Evolutionary conservation across 2,113 vertebrate species (phyloP), one percentile per base, ranked within the genome.

Genomic region (Etheostoma spectabile): DNA sequence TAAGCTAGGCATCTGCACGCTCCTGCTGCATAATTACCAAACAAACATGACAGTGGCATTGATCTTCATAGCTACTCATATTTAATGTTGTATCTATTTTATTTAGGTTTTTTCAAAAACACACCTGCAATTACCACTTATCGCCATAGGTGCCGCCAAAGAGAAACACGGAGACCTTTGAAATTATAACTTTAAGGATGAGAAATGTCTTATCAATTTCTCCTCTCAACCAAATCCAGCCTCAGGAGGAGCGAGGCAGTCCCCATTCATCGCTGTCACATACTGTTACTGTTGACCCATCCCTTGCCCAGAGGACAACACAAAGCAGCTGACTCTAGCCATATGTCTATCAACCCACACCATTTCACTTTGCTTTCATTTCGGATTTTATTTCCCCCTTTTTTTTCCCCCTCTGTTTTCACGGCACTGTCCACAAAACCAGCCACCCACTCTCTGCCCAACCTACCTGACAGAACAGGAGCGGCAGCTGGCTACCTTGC

Each of bases 301-400:
- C 62, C 63, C 63, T 27, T 24, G 56, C 53, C 72, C 73, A 59
- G 33, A 82, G 53, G 80, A 77, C 59, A 46, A 38, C 64, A 21
- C 63, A 35, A 48, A 84, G 51, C 77, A 65, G 82, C 69, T 53
- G 77, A 86, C 69, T 83, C 45, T 53, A 61, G 35, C 63, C 84
- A 84, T 68, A 69, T 89, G 86, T 82, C 82, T 7, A 46, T 80
- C 82, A 82, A 49, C 65, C 73, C 82, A 77, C 63, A 80, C 78
- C 61, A 57, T 63, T 33, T 84, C 30, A 3, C 60, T 82, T 78
- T 57, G 46, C 63, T 63, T 77, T 51, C 42, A 53, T 53, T n/a
- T 38, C 8, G 61, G 35, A 59, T 52, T 24, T 56, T 16, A 5
- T n/a, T 52, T n/a, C 3, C 4, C 22, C 14, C 5, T 60, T 24